phyloP scores from a whole-genome alignment of 2,797 vertebrate genomes.

The Smutsia temminckii region DNA sequence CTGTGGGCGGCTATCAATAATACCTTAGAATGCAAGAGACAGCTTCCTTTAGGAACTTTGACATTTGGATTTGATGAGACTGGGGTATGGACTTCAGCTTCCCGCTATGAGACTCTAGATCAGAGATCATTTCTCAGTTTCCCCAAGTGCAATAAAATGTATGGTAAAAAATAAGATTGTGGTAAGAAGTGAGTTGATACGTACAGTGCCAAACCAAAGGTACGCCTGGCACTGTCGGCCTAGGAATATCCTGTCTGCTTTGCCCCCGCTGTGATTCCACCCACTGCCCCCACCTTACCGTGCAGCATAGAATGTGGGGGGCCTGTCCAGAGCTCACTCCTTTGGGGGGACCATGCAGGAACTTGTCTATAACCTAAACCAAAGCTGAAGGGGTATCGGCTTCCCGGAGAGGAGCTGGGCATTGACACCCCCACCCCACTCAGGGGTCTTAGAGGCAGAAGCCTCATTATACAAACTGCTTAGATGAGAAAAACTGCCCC shows the following conservation, averaged over 20 bases:
- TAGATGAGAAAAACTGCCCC: neutral
- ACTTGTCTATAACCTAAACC: neutral
- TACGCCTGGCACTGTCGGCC: rapidly evolving
- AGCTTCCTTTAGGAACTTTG: neutral
- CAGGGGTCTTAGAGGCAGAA: neutral
- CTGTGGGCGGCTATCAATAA: neutral
- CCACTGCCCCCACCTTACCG: rapidly evolving
- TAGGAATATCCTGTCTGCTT: neutral
- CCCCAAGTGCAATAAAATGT: neutral
- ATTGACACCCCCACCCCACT: neutral
- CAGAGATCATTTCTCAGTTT: neutral
- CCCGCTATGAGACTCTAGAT: neutral
- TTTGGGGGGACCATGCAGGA: neutral
- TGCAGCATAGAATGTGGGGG: rapidly evolving
- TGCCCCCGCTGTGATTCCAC: neutral
- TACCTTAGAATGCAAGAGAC: neutral
- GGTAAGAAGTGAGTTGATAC: neutral
- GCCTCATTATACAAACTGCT: neutral
- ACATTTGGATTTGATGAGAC: neutral
- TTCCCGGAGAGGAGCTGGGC: neutral
- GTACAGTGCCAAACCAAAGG: rapidly evolving
- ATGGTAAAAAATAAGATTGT: neutral
- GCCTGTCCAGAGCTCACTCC: neutral
- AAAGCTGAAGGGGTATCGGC: neutral
- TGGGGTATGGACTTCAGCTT: neutral